Evolutionary conservation across 2,113 vertebrate species (phyloP).

Genomic region (Dicentrarchus labrax): DNA sequence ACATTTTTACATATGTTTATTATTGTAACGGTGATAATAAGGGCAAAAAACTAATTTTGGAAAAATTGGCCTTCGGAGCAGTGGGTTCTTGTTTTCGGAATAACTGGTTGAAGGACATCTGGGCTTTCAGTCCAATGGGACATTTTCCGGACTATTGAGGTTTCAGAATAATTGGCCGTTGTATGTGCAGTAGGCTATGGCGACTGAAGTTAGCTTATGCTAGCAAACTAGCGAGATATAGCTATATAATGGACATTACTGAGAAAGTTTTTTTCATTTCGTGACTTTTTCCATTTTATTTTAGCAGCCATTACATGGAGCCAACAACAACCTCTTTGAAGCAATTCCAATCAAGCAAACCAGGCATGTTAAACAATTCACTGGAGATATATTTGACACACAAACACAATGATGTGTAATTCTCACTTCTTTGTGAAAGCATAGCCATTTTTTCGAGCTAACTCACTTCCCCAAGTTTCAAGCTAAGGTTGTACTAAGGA

Average conservation of each 20-base stretch:
- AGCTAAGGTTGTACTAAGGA: slow-evolving; percentile 8
- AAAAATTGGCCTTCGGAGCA: too few species aligned
- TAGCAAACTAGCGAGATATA: neutral
- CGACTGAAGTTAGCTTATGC: neutral
- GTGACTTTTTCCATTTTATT: neutral
- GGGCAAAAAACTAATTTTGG: too few species aligned
- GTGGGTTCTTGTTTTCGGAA: too few species aligned
- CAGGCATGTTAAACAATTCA: neutral
- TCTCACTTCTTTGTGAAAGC: neutral
- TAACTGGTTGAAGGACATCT: too few species aligned
- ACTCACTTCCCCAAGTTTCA: neutral
- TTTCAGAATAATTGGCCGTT: too few species aligned
- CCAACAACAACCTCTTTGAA: neutral
- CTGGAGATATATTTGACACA: neutral
- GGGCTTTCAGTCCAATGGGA: too few species aligned
- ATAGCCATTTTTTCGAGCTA: neutral
- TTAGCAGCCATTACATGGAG: neutral
- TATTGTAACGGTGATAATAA: too few species aligned
- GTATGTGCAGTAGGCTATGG: neutral
- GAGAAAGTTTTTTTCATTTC: neutral
- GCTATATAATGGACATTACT: too few species aligned
- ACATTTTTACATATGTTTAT: too few species aligned
- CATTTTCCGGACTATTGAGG: too few species aligned
- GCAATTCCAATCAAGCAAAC: neutral
- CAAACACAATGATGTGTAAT: neutral